Evolutionary conservation across 2,797 vertebrate species (phyloP), one percentile per base, ranked within the genome.

Genomic region (Phyllotis vaccarum): DNA sequence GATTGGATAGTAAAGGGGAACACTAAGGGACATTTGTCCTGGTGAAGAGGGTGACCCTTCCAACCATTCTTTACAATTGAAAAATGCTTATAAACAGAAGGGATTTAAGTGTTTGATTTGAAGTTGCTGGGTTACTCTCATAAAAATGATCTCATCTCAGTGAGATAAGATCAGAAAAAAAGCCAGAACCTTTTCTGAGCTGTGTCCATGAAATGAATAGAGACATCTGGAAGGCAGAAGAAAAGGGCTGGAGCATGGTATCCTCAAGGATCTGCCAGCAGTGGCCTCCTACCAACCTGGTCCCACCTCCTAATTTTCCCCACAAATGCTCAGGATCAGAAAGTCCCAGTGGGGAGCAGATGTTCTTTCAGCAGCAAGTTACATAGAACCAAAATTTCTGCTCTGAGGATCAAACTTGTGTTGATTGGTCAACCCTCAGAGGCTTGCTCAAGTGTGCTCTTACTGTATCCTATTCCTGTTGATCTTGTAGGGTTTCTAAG

Each of bases 161-260:
- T 82, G 46, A 95, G 75, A 56, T 74, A 64, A 94, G 52, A 78
- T 60, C 60, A 89, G 70, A 7, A 62, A 64, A 93, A 64, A 93
- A 24, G 17, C 5, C 79, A 89, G 68, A 76, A 7, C 24, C 60
- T 66, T 89, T 68, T n/a, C n/a, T 62, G 54, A 62, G 37, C 64
- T 89, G 19, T n/a, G 27, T 29, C 22, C 3, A 62, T 70, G 7
- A 70, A 22, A 91, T 80, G n/a, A 92, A 49, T n/a, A 86, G 49
- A 88, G 66, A 74, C n/a, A 31, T 79, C 62, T 83, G 22, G 2
- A 75, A 78, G 37, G 22, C 17, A 52, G 62, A 90, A 14, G 5
- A 81, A 29, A 68, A 85, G 79, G 72, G 2, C 31, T 46, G 6
- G 62, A 17, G 2, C 43, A n/a, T 52, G 82, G 40, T 52, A n/a